These are phyloP conservation scores for Notolabrus celidotus DNA, from an alignment of 2,797 vertebrate species.

Conservation along the genomic window DNA sequence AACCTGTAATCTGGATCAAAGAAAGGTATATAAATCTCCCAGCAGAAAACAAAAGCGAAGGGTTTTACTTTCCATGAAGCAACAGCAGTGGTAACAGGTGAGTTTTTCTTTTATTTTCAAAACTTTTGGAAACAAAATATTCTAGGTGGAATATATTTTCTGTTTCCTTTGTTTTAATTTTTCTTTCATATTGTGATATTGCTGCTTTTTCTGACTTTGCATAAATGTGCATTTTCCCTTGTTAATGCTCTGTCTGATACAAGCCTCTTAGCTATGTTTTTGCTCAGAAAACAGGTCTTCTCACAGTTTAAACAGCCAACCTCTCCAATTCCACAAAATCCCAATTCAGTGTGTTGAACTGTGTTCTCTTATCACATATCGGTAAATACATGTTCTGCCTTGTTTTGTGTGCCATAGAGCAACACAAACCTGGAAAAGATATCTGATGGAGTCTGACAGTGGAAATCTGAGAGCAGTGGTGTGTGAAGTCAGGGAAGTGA, in stretches of 20 bases:
- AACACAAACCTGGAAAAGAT: constrained; percentile 44
- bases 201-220: no score
- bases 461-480: constrained; percentile 30
- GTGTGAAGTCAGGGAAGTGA: constrained; percentile 44
- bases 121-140: no score
- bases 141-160: no score
- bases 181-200: no score
- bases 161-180: no score
- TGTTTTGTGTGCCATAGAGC: constrained; percentile 29
- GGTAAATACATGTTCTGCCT: constrained; percentile 38
- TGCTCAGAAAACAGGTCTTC: constrained; percentile 14
- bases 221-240: no score
- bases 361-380: background rate
- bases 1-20: no score
- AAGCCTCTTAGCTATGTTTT: constrained; percentile 4
- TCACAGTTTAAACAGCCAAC: constrained; percentile 6
- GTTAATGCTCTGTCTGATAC: constrained; percentile 6
- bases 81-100: no score
- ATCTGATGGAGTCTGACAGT: constrained; percentile 43
- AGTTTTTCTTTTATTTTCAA: no score
- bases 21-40: no score
- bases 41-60: no score
- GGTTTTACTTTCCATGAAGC: no score
- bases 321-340: constrained; percentile 1
- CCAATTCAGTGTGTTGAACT: background rate